Conservation (phyloP, 2,113 vertebrate species). For the Odocoileus hemionus region DNA sequence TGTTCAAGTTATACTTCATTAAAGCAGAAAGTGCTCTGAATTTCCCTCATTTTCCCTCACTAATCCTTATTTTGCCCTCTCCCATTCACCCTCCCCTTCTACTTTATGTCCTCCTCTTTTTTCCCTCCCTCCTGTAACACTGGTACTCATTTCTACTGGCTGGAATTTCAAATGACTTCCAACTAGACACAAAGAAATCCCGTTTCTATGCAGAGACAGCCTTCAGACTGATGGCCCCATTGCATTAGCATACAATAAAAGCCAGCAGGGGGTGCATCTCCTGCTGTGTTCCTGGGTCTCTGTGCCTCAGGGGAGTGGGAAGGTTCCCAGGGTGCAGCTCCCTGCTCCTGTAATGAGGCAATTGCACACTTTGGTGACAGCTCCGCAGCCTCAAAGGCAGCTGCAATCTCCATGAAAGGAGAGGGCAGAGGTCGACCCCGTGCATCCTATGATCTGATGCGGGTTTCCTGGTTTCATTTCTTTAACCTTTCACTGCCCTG, state of each 20-base stretch:
- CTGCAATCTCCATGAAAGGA: background rate
- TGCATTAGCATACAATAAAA: constrained; percentile 77
- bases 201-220: constrained; percentile 61
- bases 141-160: constrained; percentile 34
- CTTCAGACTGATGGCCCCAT: constrained; percentile 69
- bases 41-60: background rate
- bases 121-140: background rate
- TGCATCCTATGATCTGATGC: background rate
- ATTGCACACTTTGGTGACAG: constrained; percentile 49
- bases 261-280: constrained; percentile 60
- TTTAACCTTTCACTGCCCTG: background rate
- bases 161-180: constrained; percentile 58
- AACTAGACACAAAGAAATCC: constrained; percentile 71
- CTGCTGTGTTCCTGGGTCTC: constrained; percentile 55
- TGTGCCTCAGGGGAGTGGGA: constrained; percentile 47
- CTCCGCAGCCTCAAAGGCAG: background rate
- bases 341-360: constrained; percentile 57
- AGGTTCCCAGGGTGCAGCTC: constrained; percentile 34
- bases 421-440: background rate
- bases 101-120: background rate
- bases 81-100: background rate
- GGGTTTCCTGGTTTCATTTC: background rate
- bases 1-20: constrained; percentile 14
- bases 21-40: constrained; percentile 2
- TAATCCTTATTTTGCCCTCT: background rate